phyloP scores from a whole-genome alignment of 2,888 invertebrate species.

The Mechanitis messenoides region DNA sequence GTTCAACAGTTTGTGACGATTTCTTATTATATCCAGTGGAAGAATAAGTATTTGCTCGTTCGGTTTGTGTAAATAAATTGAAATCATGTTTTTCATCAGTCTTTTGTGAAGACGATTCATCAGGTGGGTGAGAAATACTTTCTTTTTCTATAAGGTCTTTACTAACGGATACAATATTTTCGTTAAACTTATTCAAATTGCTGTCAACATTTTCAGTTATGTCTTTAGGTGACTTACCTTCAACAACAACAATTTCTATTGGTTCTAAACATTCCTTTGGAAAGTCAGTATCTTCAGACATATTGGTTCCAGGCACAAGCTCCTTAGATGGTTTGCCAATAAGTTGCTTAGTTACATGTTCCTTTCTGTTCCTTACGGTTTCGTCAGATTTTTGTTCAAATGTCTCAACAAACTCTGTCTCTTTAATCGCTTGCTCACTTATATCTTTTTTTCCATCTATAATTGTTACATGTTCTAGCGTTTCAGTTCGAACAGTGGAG shows the following conservation, averaged over 20 bases:
- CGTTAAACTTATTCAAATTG: too few species aligned
- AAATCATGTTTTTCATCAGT: conserved; percentile 40
- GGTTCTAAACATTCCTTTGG: conserved; percentile 32
- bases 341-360: conserved; percentile 76
- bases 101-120: conserved; percentile 26
- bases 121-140: neutral
- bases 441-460: too few species aligned
- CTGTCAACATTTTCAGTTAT: neutral
- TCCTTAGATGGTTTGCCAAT: conserved; percentile 76
- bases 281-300: conserved; percentile 48
- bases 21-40: conserved; percentile 5
- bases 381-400: too few species aligned
- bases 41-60: conserved; percentile 48
- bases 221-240: neutral
- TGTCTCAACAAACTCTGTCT: neutral
- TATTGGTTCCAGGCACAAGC: conserved; percentile 45
- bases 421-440: neutral
- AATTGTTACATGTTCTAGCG: too few species aligned
- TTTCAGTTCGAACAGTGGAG: neutral
- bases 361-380: conserved; percentile 69
- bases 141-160: too few species aligned
- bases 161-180: too few species aligned
- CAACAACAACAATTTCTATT: neutral
- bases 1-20: conserved; percentile 31
- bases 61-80: conserved; percentile 51